These are phyloP conservation scores for Parotia lawesii DNA, from an alignment of 2,113 vertebrate genomes.

Conservation along the genomic window DNA sequence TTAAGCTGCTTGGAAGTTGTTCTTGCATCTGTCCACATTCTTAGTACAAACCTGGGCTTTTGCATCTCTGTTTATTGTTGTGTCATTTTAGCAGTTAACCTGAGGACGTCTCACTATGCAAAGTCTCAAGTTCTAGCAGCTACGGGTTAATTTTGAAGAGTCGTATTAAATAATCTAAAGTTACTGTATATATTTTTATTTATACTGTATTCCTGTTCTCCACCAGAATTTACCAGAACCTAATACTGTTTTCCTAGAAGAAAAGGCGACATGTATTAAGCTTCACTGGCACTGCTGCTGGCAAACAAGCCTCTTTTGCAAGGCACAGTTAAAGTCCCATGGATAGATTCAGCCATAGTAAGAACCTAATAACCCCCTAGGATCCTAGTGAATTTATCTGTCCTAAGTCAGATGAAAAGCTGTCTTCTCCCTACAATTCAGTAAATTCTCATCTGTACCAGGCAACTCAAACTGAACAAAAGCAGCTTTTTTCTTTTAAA, in stretches of 20 bases:
- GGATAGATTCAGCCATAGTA: not conserved
- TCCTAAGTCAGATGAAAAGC: not conserved
- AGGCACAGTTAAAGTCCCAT: not conserved
- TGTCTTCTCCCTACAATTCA: not conserved
- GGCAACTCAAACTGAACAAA: not conserved
- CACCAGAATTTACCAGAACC: not conserved
- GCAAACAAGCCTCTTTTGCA: not conserved
- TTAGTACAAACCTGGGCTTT: not conserved
- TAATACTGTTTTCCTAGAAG: not conserved
- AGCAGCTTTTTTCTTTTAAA: not conserved
- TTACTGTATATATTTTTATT: constrained; percentile 7
- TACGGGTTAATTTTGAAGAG: not conserved
- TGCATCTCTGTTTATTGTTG: not conserved
- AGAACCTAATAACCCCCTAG: not conserved
- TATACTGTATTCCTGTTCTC: not conserved
- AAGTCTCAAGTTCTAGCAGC: not conserved
- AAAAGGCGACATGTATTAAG: not conserved
- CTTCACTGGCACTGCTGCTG: not conserved
- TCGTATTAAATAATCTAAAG: not conserved
- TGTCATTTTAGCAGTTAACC: not conserved
- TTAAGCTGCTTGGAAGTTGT: not conserved
- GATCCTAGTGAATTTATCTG: not conserved
- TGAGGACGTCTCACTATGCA: not conserved
- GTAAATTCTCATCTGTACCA: not conserved
- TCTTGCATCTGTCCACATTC: not conserved